These are phyloP conservation scores for Ceraclea dissimilis DNA, from an alignment of 2,888 invertebrate species.

Conservation along the genomic window DNA sequence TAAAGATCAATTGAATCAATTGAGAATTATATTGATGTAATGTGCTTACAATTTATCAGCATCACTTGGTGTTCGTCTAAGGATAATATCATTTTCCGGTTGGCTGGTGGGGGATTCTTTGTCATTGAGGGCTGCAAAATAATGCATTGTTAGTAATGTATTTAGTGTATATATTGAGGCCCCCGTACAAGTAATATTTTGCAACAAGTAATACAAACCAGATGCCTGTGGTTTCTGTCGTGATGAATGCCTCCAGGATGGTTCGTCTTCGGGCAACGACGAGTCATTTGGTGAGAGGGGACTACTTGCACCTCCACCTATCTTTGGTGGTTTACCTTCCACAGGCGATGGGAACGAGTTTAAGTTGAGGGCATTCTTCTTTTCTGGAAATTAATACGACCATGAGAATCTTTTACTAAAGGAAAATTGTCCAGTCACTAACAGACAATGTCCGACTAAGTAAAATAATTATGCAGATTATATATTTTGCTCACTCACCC, in stretches of 20 bases:
- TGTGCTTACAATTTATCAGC: conserved; percentile 78
- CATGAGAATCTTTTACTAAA: too few species aligned
- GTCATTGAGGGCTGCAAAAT: conserved; percentile 48
- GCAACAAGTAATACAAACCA: background rate
- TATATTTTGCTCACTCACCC: conserved; percentile 42
- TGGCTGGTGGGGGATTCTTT: conserved; percentile 35
- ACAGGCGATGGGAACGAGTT: conserved; percentile 20
- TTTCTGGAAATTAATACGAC: conserved; percentile 44
- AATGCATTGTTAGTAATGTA: too few species aligned
- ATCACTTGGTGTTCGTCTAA: conserved; percentile 79
- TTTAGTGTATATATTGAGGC: too few species aligned
- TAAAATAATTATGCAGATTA: too few species aligned
- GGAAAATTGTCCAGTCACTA: too few species aligned
- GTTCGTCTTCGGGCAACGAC: conserved; percentile 33
- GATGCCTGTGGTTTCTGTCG: conserved; percentile 7
- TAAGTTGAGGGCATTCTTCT: conserved; percentile 46
- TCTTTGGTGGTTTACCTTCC: conserved; percentile 42
- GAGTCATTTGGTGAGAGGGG: conserved; percentile 10
- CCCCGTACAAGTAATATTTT: too few species aligned
- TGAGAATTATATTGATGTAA: too few species aligned
- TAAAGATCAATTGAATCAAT: too few species aligned
- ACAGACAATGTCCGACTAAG: too few species aligned
- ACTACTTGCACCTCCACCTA: conserved; percentile 33
- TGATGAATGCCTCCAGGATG: conserved; percentile 36
- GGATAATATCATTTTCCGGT: conserved; percentile 55